Percentiles rank a stretch among this genome's conserved stretches.
These are phyloP conservation scores for Cryptoblepharus egeriae DNA, from an alignment of 2,797 vertebrate genomes.

Conservation along the genomic window DNA sequence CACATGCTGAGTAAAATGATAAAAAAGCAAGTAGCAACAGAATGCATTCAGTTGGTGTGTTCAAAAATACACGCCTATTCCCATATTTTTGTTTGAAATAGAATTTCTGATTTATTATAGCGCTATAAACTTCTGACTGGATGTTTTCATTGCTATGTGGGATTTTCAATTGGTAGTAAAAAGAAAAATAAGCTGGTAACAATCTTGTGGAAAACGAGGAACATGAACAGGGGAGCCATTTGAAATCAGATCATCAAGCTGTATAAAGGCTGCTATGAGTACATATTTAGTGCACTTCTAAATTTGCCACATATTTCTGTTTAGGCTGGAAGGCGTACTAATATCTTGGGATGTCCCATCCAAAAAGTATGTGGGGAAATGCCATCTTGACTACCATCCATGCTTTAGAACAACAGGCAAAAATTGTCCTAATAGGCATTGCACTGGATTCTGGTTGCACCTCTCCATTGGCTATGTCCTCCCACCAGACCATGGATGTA, in stretches of 20 bases:
- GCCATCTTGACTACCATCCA: too few species aligned
- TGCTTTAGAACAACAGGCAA: too few species aligned
- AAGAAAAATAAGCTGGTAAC: conserved; percentile 32
- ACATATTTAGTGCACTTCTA: neutral
- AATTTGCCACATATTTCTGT: too few species aligned
- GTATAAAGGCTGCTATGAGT: conserved; percentile 22
- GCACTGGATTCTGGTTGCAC: too few species aligned
- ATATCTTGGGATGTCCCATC: too few species aligned
- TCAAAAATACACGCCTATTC: neutral
- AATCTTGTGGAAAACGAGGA: conserved; percentile 36
- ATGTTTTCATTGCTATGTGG: conserved; percentile 49
- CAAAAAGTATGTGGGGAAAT: too few species aligned
- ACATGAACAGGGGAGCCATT: conserved; percentile 34
- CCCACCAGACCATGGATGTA: too few species aligned
- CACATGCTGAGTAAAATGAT: neutral
- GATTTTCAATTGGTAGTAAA: conserved; percentile 47
- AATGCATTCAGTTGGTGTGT: neutral
- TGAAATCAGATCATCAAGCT: conserved; percentile 35
- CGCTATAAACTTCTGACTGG: conserved; percentile 46
- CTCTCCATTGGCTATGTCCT: too few species aligned
- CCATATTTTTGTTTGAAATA: neutral
- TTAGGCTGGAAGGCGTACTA: too few species aligned
- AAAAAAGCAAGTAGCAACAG: conserved; percentile 14
- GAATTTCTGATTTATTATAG: conserved; percentile 30
- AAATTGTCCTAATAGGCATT: too few species aligned